A percentile compares a stretch with the other conserved stretches of the same genome.
Conservation (phyloP, 53 echinoderm and acorn worm species). For the Hippasteria phrygiana region DNA sequence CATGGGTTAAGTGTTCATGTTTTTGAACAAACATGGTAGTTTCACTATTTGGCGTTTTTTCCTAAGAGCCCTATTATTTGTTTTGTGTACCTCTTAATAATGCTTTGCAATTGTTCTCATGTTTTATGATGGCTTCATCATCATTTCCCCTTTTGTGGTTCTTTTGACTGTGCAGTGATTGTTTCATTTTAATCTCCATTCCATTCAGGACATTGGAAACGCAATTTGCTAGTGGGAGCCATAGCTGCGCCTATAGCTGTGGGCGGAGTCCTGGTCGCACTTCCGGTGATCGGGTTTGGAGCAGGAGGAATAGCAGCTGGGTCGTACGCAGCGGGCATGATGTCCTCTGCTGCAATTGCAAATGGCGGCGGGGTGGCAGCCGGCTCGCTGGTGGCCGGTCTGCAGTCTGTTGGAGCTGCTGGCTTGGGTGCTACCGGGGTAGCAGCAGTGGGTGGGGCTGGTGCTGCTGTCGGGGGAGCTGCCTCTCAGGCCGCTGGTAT, state of each 20-base stretch:
- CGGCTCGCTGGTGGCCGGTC: not conserved
- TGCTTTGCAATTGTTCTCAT: too few species aligned
- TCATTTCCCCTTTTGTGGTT: too few species aligned
- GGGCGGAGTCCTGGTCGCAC: not conserved
- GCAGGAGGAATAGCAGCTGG: not conserved
- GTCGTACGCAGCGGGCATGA: slow-evolving; percentile 6
- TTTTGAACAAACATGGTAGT: too few species aligned
- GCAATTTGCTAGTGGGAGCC: not conserved
- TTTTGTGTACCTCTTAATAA: too few species aligned
- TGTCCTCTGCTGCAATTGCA: not conserved
- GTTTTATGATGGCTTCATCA: too few species aligned
- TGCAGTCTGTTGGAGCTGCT: slow-evolving; percentile 16
- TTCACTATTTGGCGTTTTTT: too few species aligned
- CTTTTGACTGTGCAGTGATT: too few species aligned
- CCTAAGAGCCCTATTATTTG: too few species aligned
- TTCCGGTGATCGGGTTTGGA: not conserved
- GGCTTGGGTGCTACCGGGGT: not conserved
- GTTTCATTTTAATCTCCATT: too few species aligned
- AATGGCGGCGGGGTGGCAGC: slow-evolving; percentile 4
- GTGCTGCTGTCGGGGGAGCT: not conserved
- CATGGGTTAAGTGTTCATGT: too few species aligned
- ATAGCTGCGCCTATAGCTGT: not conserved
- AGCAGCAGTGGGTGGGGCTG: not conserved
- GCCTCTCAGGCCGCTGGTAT: not conserved
- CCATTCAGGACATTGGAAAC: slow-evolving; percentile 1